Conservation (phyloP, 2,113 vertebrate species). For the Chaenogobius annularis region DNA sequence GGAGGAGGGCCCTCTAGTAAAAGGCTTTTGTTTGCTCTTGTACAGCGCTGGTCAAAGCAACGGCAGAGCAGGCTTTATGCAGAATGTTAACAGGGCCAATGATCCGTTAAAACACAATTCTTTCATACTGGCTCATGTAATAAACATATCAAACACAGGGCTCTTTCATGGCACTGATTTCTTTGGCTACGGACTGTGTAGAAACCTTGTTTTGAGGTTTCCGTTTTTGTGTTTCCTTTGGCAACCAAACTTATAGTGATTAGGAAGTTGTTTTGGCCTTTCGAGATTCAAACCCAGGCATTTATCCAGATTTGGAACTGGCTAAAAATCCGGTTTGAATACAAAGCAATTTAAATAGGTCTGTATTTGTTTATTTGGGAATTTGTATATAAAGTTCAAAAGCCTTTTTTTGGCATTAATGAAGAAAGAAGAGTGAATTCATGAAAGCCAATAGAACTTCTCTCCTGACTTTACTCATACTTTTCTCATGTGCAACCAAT, state of each 20-base stretch:
- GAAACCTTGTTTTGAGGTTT: slow-evolving; percentile 32
- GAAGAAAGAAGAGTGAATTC: slow-evolving; percentile 3
- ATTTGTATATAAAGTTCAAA: not conserved
- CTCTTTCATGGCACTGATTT: slow-evolving; percentile 47
- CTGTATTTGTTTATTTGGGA: not conserved
- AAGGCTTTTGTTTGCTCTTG: slow-evolving; percentile 71
- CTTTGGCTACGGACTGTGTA: slow-evolving; percentile 30
- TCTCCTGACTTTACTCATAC: slow-evolving; percentile 21
- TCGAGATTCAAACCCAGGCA: not conserved
- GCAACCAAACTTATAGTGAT: not conserved
- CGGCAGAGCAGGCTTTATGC: slow-evolving; percentile 40
- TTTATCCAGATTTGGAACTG: not conserved
- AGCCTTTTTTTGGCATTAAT: not conserved
- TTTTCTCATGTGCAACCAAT: slow-evolving; percentile 11
- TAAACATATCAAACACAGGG: slow-evolving; percentile 38
- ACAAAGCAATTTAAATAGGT: not conserved
- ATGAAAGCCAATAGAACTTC: slow-evolving; percentile 27
- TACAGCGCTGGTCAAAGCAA: slow-evolving; percentile 56
- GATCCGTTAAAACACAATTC: slow-evolving; percentile 61
- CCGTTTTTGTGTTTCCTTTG: not conserved
- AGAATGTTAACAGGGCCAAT: slow-evolving; percentile 64
- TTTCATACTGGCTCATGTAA: slow-evolving; percentile 46
- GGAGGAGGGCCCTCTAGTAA: slow-evolving; percentile 63
- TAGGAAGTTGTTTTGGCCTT: not conserved
- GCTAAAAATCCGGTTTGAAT: not conserved